Evolutionary conservation across 2,113 vertebrate species (phyloP), one percentile per base, ranked within the genome.

Genomic region (Gnathonemus echidnorhynchus): DNA sequence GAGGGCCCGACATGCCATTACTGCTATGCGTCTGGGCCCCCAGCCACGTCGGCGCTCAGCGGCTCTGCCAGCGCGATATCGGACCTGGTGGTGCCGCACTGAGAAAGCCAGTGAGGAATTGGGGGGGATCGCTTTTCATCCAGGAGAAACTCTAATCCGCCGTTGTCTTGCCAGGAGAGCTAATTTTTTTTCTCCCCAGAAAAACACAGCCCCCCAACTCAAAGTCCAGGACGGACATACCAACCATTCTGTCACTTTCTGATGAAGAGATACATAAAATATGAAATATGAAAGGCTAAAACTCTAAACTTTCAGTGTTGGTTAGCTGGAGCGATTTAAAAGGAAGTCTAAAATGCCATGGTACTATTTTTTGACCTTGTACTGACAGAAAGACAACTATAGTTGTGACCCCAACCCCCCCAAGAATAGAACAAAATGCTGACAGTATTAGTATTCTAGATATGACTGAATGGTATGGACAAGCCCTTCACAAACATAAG

Each of bases 401-500:
- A 42, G 45, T 17, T 85, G 21, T 39, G 80, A n/a, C 80, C 9
- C 80, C 39, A 2, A 2, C 39, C 42, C 45, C 21, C 39, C 39
- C 6, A 1, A n/a, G 45, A 42, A 45, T n/a, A 19, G 8, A 48
- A 85, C 24, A 46, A 10, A 85, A 48, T 2, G 39, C 39, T 8
- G 11, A 85, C 83, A 46, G 83, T 56, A 50, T 53, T 53, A 48
- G 42, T 85, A 48, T 85, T 48, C 83, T 46, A 42, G 45, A 85
- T 85, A 24, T 85, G 48, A 85, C 45, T 70, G 62, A 70, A 70
- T 31, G 77, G 42, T 83, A 10, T 4, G 42, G 39, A 83, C 42
- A 45, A 83, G 83, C 83, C 45, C 48, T 48, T 85, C 83, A 85
- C 45, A n/a, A 85, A 85, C 42, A 85, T 9, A 85, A 85, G 83